phyloP scores from a whole-genome alignment of 2,113 vertebrate species.

The Cnemophilus loriae region DNA sequence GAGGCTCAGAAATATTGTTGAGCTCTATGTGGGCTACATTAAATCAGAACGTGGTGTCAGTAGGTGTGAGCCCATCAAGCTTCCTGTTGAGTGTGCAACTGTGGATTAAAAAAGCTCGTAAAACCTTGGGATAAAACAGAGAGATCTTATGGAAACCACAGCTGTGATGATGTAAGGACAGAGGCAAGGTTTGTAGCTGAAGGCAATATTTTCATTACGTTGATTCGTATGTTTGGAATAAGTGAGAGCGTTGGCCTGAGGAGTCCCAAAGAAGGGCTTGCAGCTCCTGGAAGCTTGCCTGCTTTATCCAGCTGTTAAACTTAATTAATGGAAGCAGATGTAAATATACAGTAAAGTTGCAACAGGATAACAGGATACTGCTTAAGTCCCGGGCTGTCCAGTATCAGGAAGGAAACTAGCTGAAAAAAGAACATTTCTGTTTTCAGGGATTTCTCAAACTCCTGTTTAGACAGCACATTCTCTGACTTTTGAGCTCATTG shows the following conservation, averaged over 20 bases:
- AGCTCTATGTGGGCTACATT: background rate
- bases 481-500: background rate
- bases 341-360: slow-evolving; percentile 17
- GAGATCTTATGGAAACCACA: slow-evolving; percentile 36
- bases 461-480: background rate
- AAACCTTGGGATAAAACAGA: background rate
- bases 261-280: background rate
- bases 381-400: background rate
- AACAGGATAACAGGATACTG: slow-evolving; percentile 6
- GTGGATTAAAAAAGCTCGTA: background rate
- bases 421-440: background rate
- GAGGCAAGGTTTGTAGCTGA: slow-evolving; percentile 49
- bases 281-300: background rate
- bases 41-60: background rate
- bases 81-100: background rate
- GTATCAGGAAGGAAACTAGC: background rate
- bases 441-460: background rate
- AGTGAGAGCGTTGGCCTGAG: background rate
- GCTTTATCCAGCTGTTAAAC: slow-evolving; percentile 22
- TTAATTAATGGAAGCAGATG: slow-evolving; percentile 11
- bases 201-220: slow-evolving; percentile 44
- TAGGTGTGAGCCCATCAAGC: background rate
- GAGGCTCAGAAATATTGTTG: background rate
- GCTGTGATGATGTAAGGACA: slow-evolving; percentile 48
- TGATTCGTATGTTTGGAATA: background rate